Conservation (phyloP, 1,140 invertebrate genomes). For the Dryas iulia region DNA sequence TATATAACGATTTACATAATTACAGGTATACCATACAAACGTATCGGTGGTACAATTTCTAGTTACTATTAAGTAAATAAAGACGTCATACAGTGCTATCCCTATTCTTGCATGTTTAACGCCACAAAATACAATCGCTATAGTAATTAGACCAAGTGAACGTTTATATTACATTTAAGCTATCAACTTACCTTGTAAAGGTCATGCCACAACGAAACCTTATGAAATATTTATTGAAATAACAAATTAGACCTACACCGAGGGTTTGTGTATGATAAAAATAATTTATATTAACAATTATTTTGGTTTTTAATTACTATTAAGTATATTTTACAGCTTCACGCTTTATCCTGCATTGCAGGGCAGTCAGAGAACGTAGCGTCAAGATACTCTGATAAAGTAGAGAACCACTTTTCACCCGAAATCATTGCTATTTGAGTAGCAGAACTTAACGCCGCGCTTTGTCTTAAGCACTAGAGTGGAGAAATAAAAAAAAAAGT, state of each 20-base stretch:
- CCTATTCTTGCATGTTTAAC: slow-evolving; percentile 20
- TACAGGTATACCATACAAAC: neutral
- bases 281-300: too few relatives aligned
- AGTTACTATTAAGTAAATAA: neutral
- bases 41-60: neutral
- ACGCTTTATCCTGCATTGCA: too few relatives aligned
- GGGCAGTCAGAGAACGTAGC: too few relatives aligned
- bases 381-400: too few relatives aligned
- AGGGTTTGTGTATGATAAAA: neutral
- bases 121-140: slow-evolving; percentile 6
- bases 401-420: too few relatives aligned
- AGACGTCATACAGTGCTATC: neutral
- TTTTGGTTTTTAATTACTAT: too few relatives aligned
- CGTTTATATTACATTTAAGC: slow-evolving; percentile 19
- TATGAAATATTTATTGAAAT: slow-evolving; percentile 11
- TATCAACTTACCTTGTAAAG: slow-evolving; percentile 23
- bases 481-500: too few relatives aligned
- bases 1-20: neutral
- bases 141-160: slow-evolving; percentile 23
- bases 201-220: slow-evolving; percentile 10
- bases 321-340: too few relatives aligned
- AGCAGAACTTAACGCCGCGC: too few relatives aligned
- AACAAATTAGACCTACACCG: neutral
- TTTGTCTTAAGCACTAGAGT: too few relatives aligned
- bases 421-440: too few relatives aligned